Evolutionary conservation across 2,888 invertebrate genomes (phyloP).

Genomic region (Dasysyrphus tricinctus): DNA sequence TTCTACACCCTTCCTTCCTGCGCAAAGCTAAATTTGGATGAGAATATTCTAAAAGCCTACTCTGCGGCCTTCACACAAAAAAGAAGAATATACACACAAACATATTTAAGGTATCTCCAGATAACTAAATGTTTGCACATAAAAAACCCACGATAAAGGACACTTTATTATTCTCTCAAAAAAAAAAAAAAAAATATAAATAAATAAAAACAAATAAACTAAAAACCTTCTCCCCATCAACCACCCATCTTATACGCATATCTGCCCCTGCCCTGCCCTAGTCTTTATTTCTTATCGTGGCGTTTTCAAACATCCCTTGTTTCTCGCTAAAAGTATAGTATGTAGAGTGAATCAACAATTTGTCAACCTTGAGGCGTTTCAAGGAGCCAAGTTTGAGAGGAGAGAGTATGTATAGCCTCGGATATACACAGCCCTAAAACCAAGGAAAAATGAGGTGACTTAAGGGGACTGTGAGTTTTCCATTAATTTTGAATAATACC

Average conservation of each 20-base stretch:
- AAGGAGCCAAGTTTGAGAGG: constrained; percentile 45
- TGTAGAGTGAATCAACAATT: constrained; percentile 69
- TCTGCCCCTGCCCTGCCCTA: background rate
- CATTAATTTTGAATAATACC: constrained; percentile 74
- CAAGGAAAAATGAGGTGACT: constrained; percentile 67
- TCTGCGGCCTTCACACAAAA: constrained; percentile 43
- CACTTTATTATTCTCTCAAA: constrained; percentile 47
- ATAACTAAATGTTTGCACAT: constrained; percentile 27
- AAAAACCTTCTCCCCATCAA: background rate
- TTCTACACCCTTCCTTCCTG: background rate
- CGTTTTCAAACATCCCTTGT: constrained; percentile 10
- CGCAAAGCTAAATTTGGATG: constrained; percentile 1
- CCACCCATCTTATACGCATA: background rate
- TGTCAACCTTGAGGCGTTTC: constrained; percentile 73
- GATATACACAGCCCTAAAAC: constrained; percentile 1
- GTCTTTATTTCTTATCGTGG: background rate
- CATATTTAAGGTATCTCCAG: constrained; percentile 19
- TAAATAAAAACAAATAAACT: constrained; percentile 38
- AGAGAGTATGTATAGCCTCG: background rate
- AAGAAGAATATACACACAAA: constrained; percentile 11
- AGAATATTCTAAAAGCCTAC: constrained; percentile 34
- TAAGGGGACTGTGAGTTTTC: constrained; percentile 72
- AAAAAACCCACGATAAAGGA: constrained; percentile 53
- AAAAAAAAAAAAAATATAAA: constrained; percentile 13
- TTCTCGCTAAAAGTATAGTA: background rate